Evolutionary conservation across 92 coral and sea anemone genomes (phyloP), one percentile per base, ranked within the genome.

Genomic region (Zoanthus gigantus): DNA sequence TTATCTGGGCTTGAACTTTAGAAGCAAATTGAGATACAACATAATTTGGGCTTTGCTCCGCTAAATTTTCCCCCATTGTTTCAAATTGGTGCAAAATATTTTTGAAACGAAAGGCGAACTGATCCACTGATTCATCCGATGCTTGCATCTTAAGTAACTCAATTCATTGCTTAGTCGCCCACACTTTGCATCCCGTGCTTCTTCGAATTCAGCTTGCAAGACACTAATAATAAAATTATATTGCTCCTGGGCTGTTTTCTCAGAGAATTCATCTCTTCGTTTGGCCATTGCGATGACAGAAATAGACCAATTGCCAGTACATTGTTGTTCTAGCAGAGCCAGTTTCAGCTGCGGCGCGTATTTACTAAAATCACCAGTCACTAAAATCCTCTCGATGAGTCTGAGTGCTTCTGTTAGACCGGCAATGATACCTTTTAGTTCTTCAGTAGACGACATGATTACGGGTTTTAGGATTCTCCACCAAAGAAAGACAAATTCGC

Each of bases 1-100:
- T 77, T 47, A 90, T 78, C 68, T 57, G 74, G 46, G 91, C 88
- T 32, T 85, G 83, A 6, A 88, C 90, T 66, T 89, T 91, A 28
- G 93, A 93, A 77, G 88, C 89, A 87, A 90, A 90, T 88, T 93
- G 95, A n/a, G 92, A 91, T 66, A 91, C 88, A 32, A 74, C 91
- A 89, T 76, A 90, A 18, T 90, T 93, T 73, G 95, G 93, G 60
- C 93, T 90, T 78, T 80, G 91, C 34, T 75, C 42, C 42, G 42
- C 42, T 34, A 34, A 34, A 34, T 34, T 34, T 34, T 34, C 42
- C 42, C 95, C 93, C 52, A 88, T 91, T 54, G 88, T 90, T 71
- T 93, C 92, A 67, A 93, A 74, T 81, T 93, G 93, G 88, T 88
- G 92, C 29, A 90, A 84, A 13, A 77, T 57, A 17, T 77, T 90